A percentile compares a stretch with the other conserved stretches of the same genome.
Conservation (phyloP, 2,888 invertebrate species). For the Allygus modestus region DNA sequence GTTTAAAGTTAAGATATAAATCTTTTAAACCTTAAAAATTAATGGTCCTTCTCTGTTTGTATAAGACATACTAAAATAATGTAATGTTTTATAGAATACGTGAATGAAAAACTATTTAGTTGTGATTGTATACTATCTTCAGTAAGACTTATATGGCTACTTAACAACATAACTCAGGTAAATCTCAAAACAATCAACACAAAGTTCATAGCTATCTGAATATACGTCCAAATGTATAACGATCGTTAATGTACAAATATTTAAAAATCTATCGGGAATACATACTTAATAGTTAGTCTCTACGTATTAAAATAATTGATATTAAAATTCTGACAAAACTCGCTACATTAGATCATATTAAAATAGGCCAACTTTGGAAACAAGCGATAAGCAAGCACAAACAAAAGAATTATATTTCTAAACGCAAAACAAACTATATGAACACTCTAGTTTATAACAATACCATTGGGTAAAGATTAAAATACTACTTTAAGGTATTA, state of each 20-base stretch:
- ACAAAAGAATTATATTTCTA: conserved; percentile 17
- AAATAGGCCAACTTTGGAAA: conserved; percentile 60
- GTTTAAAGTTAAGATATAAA: too few relatives aligned
- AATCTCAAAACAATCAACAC: neutral
- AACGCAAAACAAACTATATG: neutral
- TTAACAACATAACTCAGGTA: neutral
- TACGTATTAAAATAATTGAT: conserved; percentile 31
- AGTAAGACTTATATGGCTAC: too few relatives aligned
- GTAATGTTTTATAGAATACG: too few relatives aligned
- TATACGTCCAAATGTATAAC: conserved; percentile 6
- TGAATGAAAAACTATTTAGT: too few relatives aligned
- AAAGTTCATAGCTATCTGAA: neutral
- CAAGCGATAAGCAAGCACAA: conserved; percentile 22
- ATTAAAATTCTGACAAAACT: neutral
- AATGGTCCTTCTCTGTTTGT: too few relatives aligned
- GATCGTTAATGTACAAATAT: neutral
- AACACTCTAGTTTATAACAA: neutral
- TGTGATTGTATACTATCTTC: too few relatives aligned
- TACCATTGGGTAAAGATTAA: conserved; percentile 11
- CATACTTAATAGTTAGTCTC: conserved; percentile 6
- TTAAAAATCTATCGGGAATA: conserved; percentile 41
- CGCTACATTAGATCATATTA: conserved; percentile 16
- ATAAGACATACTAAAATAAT: too few relatives aligned
- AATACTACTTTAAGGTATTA: neutral
- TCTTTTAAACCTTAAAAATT: too few relatives aligned